Base-by-base conservation (phyloP, 1,140 invertebrate species). In the Drosophila leontia region DNA sequence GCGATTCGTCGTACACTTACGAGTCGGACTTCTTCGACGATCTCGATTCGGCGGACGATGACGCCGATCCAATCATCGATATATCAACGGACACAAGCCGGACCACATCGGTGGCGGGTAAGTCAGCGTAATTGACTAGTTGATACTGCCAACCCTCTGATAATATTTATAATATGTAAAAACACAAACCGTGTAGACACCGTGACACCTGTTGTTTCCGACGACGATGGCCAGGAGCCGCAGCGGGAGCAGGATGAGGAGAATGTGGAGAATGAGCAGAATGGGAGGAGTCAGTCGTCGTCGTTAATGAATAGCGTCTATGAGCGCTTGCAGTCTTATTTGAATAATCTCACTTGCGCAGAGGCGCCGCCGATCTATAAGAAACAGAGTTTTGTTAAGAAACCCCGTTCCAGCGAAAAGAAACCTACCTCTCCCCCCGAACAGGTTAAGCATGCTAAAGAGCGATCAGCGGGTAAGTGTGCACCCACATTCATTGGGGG, bases 101-200 rank as follows among this genome's bases (percentile, higher is more conserved):
- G 48, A 64, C 65, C 9, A 58, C 68, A 41, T 91, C 78, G 48
- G 56, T 91, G 56, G 78, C 86, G 82, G 85, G 85, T 90, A 90
- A 90, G 85, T 90, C 50, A 57, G 35, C 61, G 59, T 60, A 51
- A 47, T 48, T 62, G 15, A 82, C 78, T 85, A 76, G 82, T 88
- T 90, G 85, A 82, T 88, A 90, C 85, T 90, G 86, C 81, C 86
- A 90, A 91, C 78, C 85, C 82, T 85, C 86, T 90, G 85, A 88
- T 88, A 72, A 85, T 85, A 88, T 90, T 85, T 69, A 90, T 90
- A 82, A 88, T 84, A 70, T 88, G 67, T 80, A 80, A 81, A 78
- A 58, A 79, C 76, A 87, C 51, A 86, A 83, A 91, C 81, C 80
- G 84, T 90, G 84, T 84, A 88, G 84, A 90, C 65, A 78, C 85